phyloP scores from a whole-genome alignment of 92 coral and sea anemone genomes.

The Porites divaricata region DNA sequence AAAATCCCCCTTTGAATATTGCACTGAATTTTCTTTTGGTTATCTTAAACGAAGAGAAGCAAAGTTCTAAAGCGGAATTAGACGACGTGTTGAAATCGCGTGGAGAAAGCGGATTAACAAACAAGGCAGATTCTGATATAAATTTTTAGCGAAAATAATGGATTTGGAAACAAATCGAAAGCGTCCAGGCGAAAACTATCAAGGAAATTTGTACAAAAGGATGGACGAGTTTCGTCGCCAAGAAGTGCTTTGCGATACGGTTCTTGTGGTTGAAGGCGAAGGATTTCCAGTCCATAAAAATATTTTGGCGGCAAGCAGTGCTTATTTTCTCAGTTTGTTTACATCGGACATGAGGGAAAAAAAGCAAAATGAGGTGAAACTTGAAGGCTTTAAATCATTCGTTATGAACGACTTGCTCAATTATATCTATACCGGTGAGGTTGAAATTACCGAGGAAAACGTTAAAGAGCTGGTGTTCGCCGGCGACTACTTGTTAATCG shows the following conservation, averaged over 20 bases:
- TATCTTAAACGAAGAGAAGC: neutral
- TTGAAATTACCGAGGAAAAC: slow-evolving; percentile 73
- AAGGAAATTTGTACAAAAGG: slow-evolving; percentile 53
- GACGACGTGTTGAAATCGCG: neutral
- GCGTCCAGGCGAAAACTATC: slow-evolving; percentile 43
- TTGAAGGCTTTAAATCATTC: slow-evolving; percentile 72
- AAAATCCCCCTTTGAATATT: neutral
- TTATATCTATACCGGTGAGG: slow-evolving; percentile 90
- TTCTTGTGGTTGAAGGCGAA: slow-evolving; percentile 77
- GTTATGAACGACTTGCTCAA: slow-evolving; percentile 88
- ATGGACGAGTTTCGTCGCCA: slow-evolving; percentile 85
- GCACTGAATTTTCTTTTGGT: neutral
- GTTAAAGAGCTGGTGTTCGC: slow-evolving; percentile 88
- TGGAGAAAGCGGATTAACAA: neutral
- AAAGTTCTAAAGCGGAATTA: neutral
- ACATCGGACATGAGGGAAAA: slow-evolving; percentile 90
- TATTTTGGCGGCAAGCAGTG: slow-evolving; percentile 86
- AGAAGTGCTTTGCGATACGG: slow-evolving; percentile 82
- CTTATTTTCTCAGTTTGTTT: slow-evolving; percentile 90
- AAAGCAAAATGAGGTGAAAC: slow-evolving; percentile 55
- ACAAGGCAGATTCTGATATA: neutral
- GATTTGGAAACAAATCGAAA: slow-evolving; percentile 4
- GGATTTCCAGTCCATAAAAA: slow-evolving; percentile 89
- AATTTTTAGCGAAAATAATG: neutral
- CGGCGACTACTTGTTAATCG: slow-evolving; percentile 85